phyloP scores from a whole-genome alignment of 2,888 invertebrate genomes.

The Agrochola circellaris region DNA sequence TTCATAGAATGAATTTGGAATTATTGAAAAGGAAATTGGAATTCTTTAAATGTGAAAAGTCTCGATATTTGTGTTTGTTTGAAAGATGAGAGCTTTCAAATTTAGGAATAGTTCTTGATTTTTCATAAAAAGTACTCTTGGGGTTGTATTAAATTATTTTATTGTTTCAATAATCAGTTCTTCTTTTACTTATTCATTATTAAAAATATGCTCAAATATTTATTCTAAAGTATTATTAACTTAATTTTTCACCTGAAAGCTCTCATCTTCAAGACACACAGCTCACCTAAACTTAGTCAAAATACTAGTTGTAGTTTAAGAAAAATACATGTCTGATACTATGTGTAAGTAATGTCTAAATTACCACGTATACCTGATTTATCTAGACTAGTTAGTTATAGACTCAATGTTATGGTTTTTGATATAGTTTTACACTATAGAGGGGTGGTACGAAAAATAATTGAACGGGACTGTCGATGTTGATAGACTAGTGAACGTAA shows the following conservation, averaged over 20 bases:
- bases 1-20: slow-evolving; percentile 16
- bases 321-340: slow-evolving; percentile 92
- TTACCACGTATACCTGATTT: slow-evolving; percentile 82
- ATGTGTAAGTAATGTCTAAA: slow-evolving; percentile 85
- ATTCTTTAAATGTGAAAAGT: slow-evolving; percentile 47
- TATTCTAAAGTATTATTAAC: slow-evolving; percentile 20
- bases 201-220: slow-evolving; percentile 26
- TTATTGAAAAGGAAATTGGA: slow-evolving; percentile 12
- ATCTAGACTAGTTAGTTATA: slow-evolving; percentile 78
- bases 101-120: background rate
- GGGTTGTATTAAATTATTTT: background rate
- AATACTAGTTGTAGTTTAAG: slow-evolving; percentile 78
- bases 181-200: background rate
- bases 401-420: slow-evolving; percentile 72
- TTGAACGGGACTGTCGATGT: slow-evolving; percentile 27
- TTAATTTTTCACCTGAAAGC: slow-evolving; percentile 20
- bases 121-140: background rate
- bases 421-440: slow-evolving; percentile 67
- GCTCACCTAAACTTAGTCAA: slow-evolving; percentile 63
- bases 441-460: slow-evolving; percentile 2
- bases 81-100: slow-evolving; percentile 50
- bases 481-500: slow-evolving; percentile 24
- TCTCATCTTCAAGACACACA: slow-evolving; percentile 46
- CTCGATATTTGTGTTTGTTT: slow-evolving; percentile 33
- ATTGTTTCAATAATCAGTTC: slow-evolving; percentile 10